phyloP scores from a whole-genome alignment of 2,797 vertebrate species.

The Trematomus bernacchii region DNA sequence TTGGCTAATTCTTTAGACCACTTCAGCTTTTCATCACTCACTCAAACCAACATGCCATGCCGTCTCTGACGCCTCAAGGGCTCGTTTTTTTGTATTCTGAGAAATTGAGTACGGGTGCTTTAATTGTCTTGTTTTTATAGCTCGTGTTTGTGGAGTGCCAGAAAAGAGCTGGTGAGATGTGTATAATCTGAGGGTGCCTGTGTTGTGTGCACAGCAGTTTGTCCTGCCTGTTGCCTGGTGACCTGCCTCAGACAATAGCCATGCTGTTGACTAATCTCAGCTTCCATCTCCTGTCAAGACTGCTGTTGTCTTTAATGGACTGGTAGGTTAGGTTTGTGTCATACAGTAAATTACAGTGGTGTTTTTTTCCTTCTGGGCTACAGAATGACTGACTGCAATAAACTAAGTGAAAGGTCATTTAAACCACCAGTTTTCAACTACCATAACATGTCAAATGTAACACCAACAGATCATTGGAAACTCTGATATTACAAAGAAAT shows the following conservation, averaged over 20 bases:
- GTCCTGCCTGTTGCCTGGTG: constrained; percentile 49
- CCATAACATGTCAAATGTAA: neutral
- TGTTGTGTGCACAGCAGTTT: constrained; percentile 47
- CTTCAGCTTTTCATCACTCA: constrained; percentile 81
- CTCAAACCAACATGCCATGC: constrained; percentile 64
- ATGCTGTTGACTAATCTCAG: constrained; percentile 42
- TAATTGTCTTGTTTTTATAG: constrained; percentile 71
- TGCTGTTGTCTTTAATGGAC: constrained; percentile 25
- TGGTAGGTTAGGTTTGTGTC: constrained; percentile 21
- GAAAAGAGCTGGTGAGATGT: constrained; percentile 57
- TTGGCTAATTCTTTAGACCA: constrained; percentile 85
- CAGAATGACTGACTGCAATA: neutral
- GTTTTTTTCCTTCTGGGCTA: neutral
- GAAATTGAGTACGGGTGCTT: constrained; percentile 41
- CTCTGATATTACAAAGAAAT: neutral
- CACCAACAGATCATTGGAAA: neutral
- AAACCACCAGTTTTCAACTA: neutral
- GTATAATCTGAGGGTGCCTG: constrained; percentile 52
- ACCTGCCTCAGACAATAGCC: constrained; percentile 41
- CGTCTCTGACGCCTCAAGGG: constrained; percentile 66
- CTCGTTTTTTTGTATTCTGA: constrained; percentile 66
- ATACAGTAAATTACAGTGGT: neutral
- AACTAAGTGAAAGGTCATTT: neutral
- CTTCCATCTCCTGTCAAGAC: constrained; percentile 18
- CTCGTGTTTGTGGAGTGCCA: constrained; percentile 56